Base-by-base conservation (phyloP, 1,140 invertebrate species). In the Wiebesia pumilae region DNA sequence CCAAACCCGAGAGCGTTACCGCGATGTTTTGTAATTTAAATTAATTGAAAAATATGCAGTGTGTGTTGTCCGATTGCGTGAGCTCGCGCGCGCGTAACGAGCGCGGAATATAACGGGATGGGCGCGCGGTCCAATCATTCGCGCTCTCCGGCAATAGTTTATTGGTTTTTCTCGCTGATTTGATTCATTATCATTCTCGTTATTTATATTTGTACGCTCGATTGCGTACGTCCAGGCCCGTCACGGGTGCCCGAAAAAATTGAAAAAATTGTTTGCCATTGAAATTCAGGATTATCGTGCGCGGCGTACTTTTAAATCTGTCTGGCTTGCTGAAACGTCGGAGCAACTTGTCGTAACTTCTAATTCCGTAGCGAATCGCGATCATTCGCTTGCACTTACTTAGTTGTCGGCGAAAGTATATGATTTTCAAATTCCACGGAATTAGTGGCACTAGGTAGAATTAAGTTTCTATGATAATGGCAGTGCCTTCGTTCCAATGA, bases 41-140 rank as follows among this genome's bases (percentile, higher is more conserved):
- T 92, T 91, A 92, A 92, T 91, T 91, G 92, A 91, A 92, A 92
- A 92, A 92, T 92, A 91, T 91, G 91, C 91, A 90, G 85, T 89
- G 88, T 89, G 90, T 89, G 90, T 88, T 91, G 89, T 77, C 47
- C 87, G 88, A 90, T 89, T 88, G 88, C 81, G 58, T 27, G 65
- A 7, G 1, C 38, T 33, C 43, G 30, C 21, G 19, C 67, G 81
- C 35, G 47, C 14, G 33, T 78, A 67, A 78, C 83, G 73, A 33
- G 83, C 51, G 67, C 54, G 9, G 67, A 27, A 47, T 65, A 43
- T 58, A 78, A 84, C 83, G 73, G 54, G 30, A 51, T n/a, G 62
- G 7, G 33, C 16, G 43, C 71, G 65, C 51, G 38, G 27, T 12
- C 90, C 91, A 92, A 92, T 91, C 91, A 91, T 91, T 91, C 89